Evolutionary conservation across 2,797 vertebrate species (phyloP), one percentile per base, ranked within the genome.

Genomic region (Megaceryle alcyon): DNA sequence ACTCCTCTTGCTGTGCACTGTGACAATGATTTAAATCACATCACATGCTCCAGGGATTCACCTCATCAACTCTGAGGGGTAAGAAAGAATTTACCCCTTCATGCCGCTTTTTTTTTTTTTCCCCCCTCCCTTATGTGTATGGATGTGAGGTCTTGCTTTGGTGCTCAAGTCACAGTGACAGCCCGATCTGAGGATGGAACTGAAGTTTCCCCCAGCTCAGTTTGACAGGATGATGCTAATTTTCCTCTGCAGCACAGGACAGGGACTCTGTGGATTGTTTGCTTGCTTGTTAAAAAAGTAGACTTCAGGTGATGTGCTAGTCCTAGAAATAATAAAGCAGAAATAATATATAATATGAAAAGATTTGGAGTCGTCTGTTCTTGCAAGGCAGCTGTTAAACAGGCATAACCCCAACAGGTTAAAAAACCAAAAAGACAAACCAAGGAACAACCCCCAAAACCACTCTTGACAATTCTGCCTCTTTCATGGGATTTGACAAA

Each of bases 101-200:
- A 3, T 28, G 9, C 1, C 7, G 18, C 18, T 11, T 25, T 49
- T 59, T 39, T 7, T 12, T 17, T 7, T 2, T 17, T 37, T 33
- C 14, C 4, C 4, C 3, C 4, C 2, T 4, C 21, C 7, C 7
- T 37, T 14, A 2, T 1, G 7, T 13, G 21, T 10, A 29, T 21
- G 29, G 31, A 49, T 46, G 25, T 23, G 56, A 0, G 20, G 35
- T 15, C 39, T 54, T 54, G 44, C 56, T 3, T 10, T 63, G 49
- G 25, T 31, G 72, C 65, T 64, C 1, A 1, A 20, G 80, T 66
- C n/a, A 5, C 19, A 5, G 29, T 6, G 61, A 10, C 48, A 73
- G 61, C 29, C 63, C 1, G 7, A 12, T 15, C 35, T 29, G 53
- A 25, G 57, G 7, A 11, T 26, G 70, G 53, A 41, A 64, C 35